These are phyloP conservation scores for Chrysotoxum bicinctum DNA, from an alignment of 2,888 invertebrate genomes.

Conservation along the genomic window DNA sequence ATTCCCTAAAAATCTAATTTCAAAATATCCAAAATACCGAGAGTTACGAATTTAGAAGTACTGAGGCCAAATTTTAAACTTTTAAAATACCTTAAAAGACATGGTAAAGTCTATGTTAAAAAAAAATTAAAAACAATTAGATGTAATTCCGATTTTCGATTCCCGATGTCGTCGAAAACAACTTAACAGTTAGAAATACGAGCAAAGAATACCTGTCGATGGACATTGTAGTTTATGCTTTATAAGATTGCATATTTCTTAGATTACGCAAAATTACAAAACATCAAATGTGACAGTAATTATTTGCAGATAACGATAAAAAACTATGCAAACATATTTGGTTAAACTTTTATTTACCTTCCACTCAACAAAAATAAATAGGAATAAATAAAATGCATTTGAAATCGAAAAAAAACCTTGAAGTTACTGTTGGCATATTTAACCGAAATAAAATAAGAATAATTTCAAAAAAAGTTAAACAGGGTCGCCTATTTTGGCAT, in stretches of 20 bases:
- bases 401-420: neutral
- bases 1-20: neutral
- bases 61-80: neutral
- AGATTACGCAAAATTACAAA: conserved; percentile 5
- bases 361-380: neutral
- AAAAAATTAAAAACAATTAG: neutral
- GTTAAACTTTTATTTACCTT: neutral
- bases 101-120: neutral
- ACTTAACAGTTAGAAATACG: neutral
- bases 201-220: conserved; percentile 19
- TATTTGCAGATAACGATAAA: conserved; percentile 9
- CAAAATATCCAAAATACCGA: neutral
- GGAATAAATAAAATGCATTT: neutral
- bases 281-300: neutral
- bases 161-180: neutral
- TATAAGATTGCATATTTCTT: conserved; percentile 29
- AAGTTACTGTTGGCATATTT: neutral
- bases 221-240: neutral
- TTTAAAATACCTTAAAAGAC: neutral
- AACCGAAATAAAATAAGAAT: neutral
- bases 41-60: neutral
- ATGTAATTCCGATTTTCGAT: neutral
- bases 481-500: too few relatives aligned
- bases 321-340: neutral
- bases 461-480: too few relatives aligned